phyloP scores from a whole-genome alignment of 2,113 vertebrate species.

The Herpetotheres cachinnans region DNA sequence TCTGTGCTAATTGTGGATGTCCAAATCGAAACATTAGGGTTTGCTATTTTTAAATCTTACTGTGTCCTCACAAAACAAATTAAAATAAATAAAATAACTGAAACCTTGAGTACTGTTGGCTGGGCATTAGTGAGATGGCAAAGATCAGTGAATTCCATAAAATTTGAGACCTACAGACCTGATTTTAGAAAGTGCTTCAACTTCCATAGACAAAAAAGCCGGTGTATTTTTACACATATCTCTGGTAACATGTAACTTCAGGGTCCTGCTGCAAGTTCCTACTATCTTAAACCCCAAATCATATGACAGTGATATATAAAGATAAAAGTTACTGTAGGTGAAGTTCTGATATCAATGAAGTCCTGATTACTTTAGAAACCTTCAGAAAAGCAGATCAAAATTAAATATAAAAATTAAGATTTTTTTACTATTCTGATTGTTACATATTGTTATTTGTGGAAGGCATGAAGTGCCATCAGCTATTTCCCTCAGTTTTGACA shows the following conservation, averaged over 20 bases:
- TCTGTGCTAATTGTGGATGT: not conserved
- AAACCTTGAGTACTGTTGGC: not conserved
- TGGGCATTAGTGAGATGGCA: not conserved
- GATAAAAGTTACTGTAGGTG: not conserved
- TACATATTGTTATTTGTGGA: not conserved
- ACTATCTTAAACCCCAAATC: not conserved
- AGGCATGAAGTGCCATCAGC: not conserved
- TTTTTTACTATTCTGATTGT: not conserved
- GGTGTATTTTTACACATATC: not conserved
- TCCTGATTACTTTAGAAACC: not conserved
- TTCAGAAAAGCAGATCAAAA: not conserved
- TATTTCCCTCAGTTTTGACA: not conserved
- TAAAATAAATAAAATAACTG: not conserved
- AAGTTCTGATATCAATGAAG: not conserved
- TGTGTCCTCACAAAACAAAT: not conserved
- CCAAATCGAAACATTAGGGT: not conserved
- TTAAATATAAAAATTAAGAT: not conserved
- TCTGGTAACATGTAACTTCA: not conserved
- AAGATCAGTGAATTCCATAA: not conserved
- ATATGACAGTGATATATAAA: not conserved
- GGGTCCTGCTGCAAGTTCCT: not conserved
- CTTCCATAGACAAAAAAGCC: not conserved
- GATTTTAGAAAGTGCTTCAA: not conserved
- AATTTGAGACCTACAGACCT: not conserved
- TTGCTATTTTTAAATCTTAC: not conserved